Evolutionary conservation across 2,888 invertebrate genomes (phyloP).

Genomic region (Tetranychus truncatus): DNA sequence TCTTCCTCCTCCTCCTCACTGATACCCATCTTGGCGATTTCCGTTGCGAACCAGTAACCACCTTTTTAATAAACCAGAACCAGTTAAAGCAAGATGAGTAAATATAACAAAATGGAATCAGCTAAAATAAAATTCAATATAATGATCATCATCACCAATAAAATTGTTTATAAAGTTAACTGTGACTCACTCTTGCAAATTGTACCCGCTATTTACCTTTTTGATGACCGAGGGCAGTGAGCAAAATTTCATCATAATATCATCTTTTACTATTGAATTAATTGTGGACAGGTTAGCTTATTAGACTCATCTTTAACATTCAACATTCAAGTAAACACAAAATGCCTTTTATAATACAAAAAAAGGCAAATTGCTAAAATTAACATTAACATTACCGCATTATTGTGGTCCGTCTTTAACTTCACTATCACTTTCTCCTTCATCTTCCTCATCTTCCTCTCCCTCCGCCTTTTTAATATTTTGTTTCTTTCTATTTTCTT

Average conservation of each 20-base stretch:
- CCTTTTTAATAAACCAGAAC: too few relatives aligned
- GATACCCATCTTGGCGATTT: too few relatives aligned
- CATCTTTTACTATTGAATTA: not conserved
- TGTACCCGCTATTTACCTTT: not conserved
- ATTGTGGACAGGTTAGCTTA: not conserved
- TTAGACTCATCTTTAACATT: not conserved
- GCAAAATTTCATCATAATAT: not conserved
- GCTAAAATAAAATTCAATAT: too few relatives aligned
- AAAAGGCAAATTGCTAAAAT: not conserved
- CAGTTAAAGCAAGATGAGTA: too few relatives aligned
- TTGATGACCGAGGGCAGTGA: not conserved
- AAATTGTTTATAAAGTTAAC: too few relatives aligned
- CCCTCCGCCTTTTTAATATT: not conserved
- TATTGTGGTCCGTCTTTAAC: not conserved
- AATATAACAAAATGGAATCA: too few relatives aligned
- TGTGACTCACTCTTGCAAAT: not conserved
- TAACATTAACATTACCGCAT: conserved; percentile 1
- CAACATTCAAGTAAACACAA: not conserved
- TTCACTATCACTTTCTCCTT: not conserved
- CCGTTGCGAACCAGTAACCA: too few relatives aligned
- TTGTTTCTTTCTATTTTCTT: not conserved
- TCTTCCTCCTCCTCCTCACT: too few relatives aligned
- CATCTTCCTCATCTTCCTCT: not conserved
- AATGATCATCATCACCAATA: too few relatives aligned
- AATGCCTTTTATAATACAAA: not conserved